Base-by-base conservation (phyloP, 2,888 invertebrate genomes). In the Corbicula japonica region DNA sequence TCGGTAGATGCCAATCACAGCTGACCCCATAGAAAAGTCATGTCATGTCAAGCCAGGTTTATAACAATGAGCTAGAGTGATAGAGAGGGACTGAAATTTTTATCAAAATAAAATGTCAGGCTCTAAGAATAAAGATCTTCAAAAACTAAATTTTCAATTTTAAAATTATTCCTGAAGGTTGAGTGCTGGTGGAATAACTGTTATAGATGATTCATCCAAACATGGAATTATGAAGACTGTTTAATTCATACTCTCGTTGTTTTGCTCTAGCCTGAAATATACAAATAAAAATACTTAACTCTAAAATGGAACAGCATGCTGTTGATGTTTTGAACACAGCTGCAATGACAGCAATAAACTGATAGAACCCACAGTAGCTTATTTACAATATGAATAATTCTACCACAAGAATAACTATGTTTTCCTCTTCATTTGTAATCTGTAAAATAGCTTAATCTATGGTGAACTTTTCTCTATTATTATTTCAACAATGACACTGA, bases 171-270 rank as follows among this genome's bases (percentile, higher is more conserved):
- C n/a, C n/a, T n/a, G n/a, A n/a, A n/a, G n/a, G n/a, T n/a, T n/a
- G n/a, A n/a, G n/a, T n/a, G n/a, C n/a, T n/a, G n/a, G n/a, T n/a
- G n/a, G n/a, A n/a, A n/a, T n/a, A n/a, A n/a, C n/a, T n/a, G n/a
- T n/a, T n/a, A n/a, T 60, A n/a, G 34, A 6, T 58, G 3, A 23
- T 2, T 88, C 80, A 93, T 79, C 92, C 92, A 89, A 91, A 93
- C 93, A 93, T 93, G 5, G 93, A 92, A 66, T 90, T 87, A 65
- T 93, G 93, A 32, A 93, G 86, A 58, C 80, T 86, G 60, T 92
- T 92, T 54, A 92, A 77, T 71, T 93, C 92, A 88, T 85, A 88
- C 70, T 93, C 90, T 79, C 92, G 88, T 70, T 92, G 92, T 77
- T 91, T 90, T 26, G 90, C 88, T 68, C 92, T 65, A 26, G 91